A percentile compares a stretch with the other conserved stretches of the same genome.
Conservation (phyloP, 2,888 invertebrate genomes). For the Eudasyphora cyanicolor region DNA sequence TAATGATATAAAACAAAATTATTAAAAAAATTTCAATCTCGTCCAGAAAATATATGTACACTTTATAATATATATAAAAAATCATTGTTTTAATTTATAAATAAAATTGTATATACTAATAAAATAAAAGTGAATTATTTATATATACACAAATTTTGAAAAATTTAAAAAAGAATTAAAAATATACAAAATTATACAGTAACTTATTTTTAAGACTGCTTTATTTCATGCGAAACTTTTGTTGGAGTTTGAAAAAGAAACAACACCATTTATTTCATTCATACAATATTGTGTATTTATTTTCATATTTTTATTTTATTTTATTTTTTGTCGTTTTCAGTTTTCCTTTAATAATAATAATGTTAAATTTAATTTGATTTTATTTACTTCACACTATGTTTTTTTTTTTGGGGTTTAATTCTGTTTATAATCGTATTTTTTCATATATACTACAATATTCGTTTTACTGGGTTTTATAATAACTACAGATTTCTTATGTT, state of each 20-base stretch:
- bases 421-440: slow-evolving; percentile 35
- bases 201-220: no score
- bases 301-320: slow-evolving; percentile 66
- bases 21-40: no score
- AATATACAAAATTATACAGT: no score
- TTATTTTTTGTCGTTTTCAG: neutral
- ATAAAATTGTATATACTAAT: no score
- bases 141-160: no score
- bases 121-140: no score
- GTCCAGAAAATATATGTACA: no score
- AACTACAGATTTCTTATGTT: slow-evolving; percentile 37
- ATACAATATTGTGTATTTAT: slow-evolving; percentile 54
- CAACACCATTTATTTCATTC: slow-evolving; percentile 37
- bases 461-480: slow-evolving; percentile 27
- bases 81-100: no score
- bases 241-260: neutral
- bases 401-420: slow-evolving; percentile 58
- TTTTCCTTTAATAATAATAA: slow-evolving; percentile 49
- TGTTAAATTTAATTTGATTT: slow-evolving; percentile 64
- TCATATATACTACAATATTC: slow-evolving; percentile 59
- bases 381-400: slow-evolving; percentile 60
- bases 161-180: no score
- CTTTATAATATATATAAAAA: no score
- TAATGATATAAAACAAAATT: no score
- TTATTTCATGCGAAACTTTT: neutral